Evolutionary conservation across 2,113 vertebrate genomes (phyloP), one percentile per base, ranked within the genome.

Genomic region (Arenaria interpres): DNA sequence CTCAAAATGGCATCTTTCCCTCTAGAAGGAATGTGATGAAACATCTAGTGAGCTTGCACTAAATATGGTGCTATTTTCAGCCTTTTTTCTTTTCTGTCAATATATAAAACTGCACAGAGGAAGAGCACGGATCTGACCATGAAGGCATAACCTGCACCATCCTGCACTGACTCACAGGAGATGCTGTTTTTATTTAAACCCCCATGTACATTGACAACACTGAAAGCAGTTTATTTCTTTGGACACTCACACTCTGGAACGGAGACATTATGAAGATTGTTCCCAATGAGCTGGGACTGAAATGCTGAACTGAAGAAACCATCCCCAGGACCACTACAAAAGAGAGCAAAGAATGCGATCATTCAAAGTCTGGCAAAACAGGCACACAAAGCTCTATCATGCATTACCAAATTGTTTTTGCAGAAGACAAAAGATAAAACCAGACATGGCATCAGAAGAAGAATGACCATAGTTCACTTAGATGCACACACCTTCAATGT

Each of bases 281-380:
- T 99, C 53, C 99, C 99, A 8, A 99, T 98, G 57, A 99, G 98
- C 62, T 99, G 99, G 16, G 99, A 99, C 96, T 99, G 99, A 98
- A 99, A 99, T 85, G 99, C 99, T 46, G 99, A 99, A 89, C 99
- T 99, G 98, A 99, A 99, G 98, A 99, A 99, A 83, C 99, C 99
- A 85, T 99, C 99, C 11, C 99, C 99, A 19, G 99, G 98, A 89
- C 99, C 99, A 72, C 99, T 99, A 91, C 17, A 89, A 56, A 80
- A 59, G 25, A 97, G 2, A 95, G 32, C 71, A 94, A 92, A 94
- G 46, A 64, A 67, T 14, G 13, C 18, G 28, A 51, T 39, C 80
- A 85, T 51, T 51, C 4, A 2, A 64, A 76, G 20, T 77, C 57
- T 50, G 32, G 48, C 14, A 64, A 85, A 91, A 89, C 23, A 87